These are phyloP conservation scores for Corvus moneduloides DNA, from an alignment of 2,113 vertebrate species.

Conservation along the genomic window DNA sequence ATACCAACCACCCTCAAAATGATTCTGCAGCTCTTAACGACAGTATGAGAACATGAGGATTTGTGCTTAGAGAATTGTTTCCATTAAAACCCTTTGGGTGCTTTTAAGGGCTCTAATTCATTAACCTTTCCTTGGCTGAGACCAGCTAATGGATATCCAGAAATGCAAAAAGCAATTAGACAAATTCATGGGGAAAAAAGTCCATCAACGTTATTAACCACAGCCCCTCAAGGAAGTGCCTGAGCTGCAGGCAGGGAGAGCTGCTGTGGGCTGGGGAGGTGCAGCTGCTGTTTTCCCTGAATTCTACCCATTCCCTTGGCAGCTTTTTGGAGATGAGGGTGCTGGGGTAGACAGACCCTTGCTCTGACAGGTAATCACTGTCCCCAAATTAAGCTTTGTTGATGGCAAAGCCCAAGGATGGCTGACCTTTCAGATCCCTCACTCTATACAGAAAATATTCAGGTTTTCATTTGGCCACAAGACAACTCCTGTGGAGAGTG, in stretches of 20 bases:
- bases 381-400: neutral
- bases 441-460: neutral
- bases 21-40: neutral
- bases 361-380: neutral
- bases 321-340: neutral
- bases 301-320: neutral
- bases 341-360: neutral
- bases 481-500: neutral
- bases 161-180: constrained; percentile 39
- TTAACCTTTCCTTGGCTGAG: constrained; percentile 40
- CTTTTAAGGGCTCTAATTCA: constrained; percentile 33
- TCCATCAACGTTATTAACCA: neutral
- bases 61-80: neutral
- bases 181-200: neutral
- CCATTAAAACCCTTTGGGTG: neutral
- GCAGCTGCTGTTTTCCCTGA: neutral
- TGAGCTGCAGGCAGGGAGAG: neutral
- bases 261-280: neutral
- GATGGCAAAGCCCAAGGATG: neutral
- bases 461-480: neutral
- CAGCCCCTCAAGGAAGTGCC: neutral
- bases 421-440: neutral
- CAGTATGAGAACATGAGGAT: neutral
- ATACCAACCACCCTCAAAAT: neutral
- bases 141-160: neutral